Percentiles rank a stretch among this genome's conserved stretches.
phyloP scores from a whole-genome alignment of 2,797 vertebrate species.

The Rhincodon typus region DNA sequence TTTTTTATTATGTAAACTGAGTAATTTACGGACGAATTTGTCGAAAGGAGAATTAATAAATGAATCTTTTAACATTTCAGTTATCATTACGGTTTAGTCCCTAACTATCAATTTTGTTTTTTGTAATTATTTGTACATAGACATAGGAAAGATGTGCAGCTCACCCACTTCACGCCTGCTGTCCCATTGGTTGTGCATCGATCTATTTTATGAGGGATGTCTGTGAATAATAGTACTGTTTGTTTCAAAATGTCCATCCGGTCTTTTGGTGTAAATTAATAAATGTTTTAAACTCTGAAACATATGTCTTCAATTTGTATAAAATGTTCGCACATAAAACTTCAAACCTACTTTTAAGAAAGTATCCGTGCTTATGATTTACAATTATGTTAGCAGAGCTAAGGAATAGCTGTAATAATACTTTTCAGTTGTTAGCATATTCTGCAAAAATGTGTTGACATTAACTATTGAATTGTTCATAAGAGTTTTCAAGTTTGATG shows the following conservation, averaged over 20 bases:
- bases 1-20: conserved; percentile 49
- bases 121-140: conserved; percentile 69
- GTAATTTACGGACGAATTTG: conserved; percentile 46
- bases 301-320: conserved; percentile 45
- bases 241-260: conserved; percentile 61
- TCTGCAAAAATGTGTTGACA: background rate
- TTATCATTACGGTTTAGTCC: conserved; percentile 3
- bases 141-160: conserved; percentile 63
- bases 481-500: background rate
- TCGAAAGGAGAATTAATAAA: conserved; percentile 42
- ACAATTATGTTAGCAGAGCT: background rate
- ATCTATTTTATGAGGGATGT: conserved; percentile 70
- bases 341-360: background rate
- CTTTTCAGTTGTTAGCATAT: background rate
- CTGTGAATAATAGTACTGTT: conserved; percentile 73
- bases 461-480: background rate
- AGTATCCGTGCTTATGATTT: background rate
- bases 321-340: conserved; percentile 45
- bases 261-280: conserved; percentile 87
- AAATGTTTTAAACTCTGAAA: conserved; percentile 87
- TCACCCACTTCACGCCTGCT: conserved; percentile 57
- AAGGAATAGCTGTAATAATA: background rate
- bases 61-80: conserved; percentile 46
- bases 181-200: conserved; percentile 65
- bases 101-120: conserved; percentile 52